Evolutionary conservation across 2,797 vertebrate species (phyloP).

Genomic region (Micropoecilia bifurca): DNA sequence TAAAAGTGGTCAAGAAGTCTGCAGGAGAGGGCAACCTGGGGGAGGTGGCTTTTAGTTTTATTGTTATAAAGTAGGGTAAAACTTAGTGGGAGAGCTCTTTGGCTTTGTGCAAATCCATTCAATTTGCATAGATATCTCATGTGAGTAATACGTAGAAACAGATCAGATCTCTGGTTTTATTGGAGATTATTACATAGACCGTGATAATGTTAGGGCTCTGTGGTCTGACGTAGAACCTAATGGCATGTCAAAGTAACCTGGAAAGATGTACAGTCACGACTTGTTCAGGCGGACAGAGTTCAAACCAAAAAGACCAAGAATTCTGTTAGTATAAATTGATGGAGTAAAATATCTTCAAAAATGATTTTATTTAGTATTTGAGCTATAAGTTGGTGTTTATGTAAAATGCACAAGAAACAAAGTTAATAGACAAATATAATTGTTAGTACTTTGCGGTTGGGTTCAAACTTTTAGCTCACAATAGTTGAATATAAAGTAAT

Average conservation of each 20-base stretch:
- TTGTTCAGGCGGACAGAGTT: neutral
- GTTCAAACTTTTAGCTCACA: neutral
- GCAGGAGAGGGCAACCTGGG: neutral
- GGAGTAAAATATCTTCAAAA: neutral
- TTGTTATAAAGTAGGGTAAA: conserved; percentile 69
- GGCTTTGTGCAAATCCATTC: conserved; percentile 61
- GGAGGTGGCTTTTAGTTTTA: conserved; percentile 33
- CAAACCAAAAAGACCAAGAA: neutral
- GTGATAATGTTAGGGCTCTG: conserved; percentile 13
- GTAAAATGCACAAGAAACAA: neutral
- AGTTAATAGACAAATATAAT: neutral
- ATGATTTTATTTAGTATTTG: neutral
- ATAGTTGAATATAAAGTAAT: too few species aligned
- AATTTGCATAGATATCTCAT: conserved; percentile 44
- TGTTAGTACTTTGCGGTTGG: neutral
- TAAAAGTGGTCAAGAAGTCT: conserved; percentile 53
- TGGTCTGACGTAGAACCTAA: neutral
- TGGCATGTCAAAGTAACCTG: conserved; percentile 9
- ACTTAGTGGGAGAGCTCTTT: conserved; percentile 44
- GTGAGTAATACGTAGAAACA: conserved; percentile 12
- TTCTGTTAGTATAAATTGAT: neutral
- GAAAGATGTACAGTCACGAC: neutral
- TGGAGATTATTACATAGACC: conserved; percentile 8
- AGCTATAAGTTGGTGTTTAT: neutral
- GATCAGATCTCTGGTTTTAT: neutral